These are phyloP conservation scores for Calycopis cecrops DNA, from an alignment of 1,140 invertebrate species.

Conservation along the genomic window DNA sequence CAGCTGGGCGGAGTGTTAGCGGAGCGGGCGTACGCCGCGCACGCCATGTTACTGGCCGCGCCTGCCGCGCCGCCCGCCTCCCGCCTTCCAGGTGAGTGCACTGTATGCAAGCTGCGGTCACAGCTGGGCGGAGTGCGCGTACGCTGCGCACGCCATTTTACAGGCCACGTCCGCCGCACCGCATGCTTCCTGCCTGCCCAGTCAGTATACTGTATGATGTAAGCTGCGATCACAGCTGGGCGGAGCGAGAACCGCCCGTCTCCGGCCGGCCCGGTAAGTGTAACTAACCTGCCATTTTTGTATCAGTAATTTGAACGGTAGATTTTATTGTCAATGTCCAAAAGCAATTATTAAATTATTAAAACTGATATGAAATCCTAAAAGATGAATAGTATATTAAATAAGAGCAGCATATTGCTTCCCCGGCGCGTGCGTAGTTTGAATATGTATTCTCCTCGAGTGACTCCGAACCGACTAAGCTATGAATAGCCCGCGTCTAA, in stretches of 20 bases:
- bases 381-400: too few species aligned
- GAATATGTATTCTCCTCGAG: too few species aligned
- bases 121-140: constrained; percentile 24
- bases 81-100: constrained; percentile 6
- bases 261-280: too few species aligned
- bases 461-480: too few species aligned
- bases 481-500: too few species aligned
- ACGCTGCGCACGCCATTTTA: constrained; percentile 25
- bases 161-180: constrained; percentile 17
- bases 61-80: constrained; percentile 16
- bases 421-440: too few species aligned
- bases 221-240: constrained; percentile 1
- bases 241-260: background rate
- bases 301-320: too few species aligned
- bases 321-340: too few species aligned
- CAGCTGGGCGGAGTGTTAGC: constrained; percentile 19
- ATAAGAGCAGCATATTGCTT: too few species aligned
- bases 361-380: too few species aligned
- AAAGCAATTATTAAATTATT: too few species aligned
- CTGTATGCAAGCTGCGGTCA: constrained; percentile 8
- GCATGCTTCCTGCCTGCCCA: background rate
- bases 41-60: constrained; percentile 35
- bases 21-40: constrained; percentile 33
- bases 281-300: too few species aligned
- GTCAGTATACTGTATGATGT: background rate